Evolutionary conservation across 2,113 vertebrate species (phyloP).

Genomic region (Chlorodrepanis virens): DNA sequence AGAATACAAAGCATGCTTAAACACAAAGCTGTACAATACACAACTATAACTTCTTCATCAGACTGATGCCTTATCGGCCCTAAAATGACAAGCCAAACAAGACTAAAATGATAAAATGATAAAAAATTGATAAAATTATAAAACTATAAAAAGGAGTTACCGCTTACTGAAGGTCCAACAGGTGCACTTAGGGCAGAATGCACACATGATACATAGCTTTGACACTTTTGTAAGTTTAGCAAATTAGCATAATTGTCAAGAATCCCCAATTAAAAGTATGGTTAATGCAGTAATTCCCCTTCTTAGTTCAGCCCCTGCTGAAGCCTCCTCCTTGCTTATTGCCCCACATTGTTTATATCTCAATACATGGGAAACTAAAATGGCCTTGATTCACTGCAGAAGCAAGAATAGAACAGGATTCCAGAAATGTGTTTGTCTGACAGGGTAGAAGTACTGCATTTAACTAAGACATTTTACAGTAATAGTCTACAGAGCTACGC

Average conservation of each 20-base stretch:
- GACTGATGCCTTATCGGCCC: neutral
- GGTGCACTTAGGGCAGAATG: neutral
- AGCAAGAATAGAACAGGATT: neutral
- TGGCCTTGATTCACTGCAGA: neutral
- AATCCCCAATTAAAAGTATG: neutral
- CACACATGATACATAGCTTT: neutral
- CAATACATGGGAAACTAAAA: neutral
- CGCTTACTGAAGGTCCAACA: neutral
- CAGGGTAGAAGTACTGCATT: neutral
- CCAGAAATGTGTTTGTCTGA: neutral
- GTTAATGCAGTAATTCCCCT: neutral
- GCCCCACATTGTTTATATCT: neutral
- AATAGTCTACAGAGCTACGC: neutral
- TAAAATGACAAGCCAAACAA: neutral
- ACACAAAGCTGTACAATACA: neutral
- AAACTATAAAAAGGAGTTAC: neutral
- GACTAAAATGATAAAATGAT: neutral
- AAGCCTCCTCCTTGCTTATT: neutral
- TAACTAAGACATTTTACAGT: neutral
- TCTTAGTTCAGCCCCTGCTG: neutral
- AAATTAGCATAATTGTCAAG: neutral
- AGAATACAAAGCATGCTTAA: neutral
- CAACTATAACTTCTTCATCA: neutral
- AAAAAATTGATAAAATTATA: neutral
- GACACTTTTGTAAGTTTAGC: neutral